Evolutionary conservation across 2,888 invertebrate genomes (phyloP), one percentile per base, ranked within the genome.

Genomic region (Cyclophora punctaria): DNA sequence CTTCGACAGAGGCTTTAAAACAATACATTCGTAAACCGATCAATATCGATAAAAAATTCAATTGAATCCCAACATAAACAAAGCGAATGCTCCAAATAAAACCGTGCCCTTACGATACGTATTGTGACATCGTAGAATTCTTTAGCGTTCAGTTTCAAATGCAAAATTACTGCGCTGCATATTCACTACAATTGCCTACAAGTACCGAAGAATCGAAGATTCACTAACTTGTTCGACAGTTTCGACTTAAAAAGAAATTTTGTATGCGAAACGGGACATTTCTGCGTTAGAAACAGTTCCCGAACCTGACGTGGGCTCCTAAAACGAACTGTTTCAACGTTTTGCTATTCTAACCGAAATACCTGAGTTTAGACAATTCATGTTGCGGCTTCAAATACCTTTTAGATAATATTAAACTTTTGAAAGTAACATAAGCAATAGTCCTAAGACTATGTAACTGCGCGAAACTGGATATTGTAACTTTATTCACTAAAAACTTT

Each of bases 1-100:
- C 66, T 70, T 67, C 68, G 67, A 67, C 63, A 62, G 53, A 65
- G 64, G 66, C 62, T 62, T 55, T 62, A 55, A 59, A 59, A 53
- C 51, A 58, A 56, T 57, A 20, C 35, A 41, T 34, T 7, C 45
- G 45, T 7, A 45, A 3, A n/a, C 35, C 35, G n/a, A 57, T 56
- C 52, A 47, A 56, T 57, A 53, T 45, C 52, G 52, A 52, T 55
- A 49, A 55, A 59, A 56, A 55, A 52, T 58, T 57, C 51, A 57
- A 57, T 57, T 37, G 4, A 5, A 37, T 37, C 5, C 50, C 40
- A 35, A 50, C 46, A 50, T 49, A 50, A 50, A 55, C 55, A 58
- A 57, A 57, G 52, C 57, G 51, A 51, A 53, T 48, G 46, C 53
- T 50, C 37, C 48, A 52, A 52, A 56, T 57, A 54, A 57, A 55